Evolutionary conservation across 2,113 vertebrate genomes (phyloP), one percentile per base, ranked within the genome.

Genomic region (Penelope pileata): DNA sequence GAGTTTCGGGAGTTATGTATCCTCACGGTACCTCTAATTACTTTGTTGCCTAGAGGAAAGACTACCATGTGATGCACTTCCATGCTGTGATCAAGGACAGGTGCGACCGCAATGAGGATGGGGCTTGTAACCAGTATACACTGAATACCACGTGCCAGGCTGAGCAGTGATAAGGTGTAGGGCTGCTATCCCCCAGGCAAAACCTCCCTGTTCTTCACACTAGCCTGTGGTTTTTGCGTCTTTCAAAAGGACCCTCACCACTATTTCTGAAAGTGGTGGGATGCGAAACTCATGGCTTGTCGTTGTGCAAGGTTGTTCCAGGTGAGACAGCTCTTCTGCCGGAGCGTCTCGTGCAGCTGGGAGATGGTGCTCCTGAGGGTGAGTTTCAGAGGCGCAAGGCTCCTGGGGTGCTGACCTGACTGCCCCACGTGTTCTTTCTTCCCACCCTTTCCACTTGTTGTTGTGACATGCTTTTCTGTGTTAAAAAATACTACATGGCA

Each of bases 81-180:
- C 0, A 1, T 2, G 8, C 40, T 50, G 2, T 56, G 60, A 16
- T 14, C 16, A 32, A 48, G n/a, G 36, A 7, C 2, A 10, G 27
- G 24, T 62, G 78, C 36, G 59, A 42, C 34, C 68, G 56, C 78
- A 16, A 47, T 63, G 56, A 75, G 17, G 60, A 26, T 36, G 47
- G 12, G 12, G 22, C 27, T 45, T 27, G 24, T 45, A 29, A 48
- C 3, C 4, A 24, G 40, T 2, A 1, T 50, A 48, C 0, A 1
- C 26, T 18, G 30, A n/a, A 24, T 26, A 53, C 22, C 21, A 12
- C 0, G 6, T 4, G 6, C 45, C 19, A 0, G 47, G 50, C 60
- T 68, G 66, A 47, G 34, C 34, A 45, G 18, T 12, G 30, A 10
- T 26, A 75, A 47, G 26, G 56, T 1, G 2, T 5, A 18, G 26